Conservation (phyloP, 2,113 vertebrate species). For the Stictonetta naevosa region DNA sequence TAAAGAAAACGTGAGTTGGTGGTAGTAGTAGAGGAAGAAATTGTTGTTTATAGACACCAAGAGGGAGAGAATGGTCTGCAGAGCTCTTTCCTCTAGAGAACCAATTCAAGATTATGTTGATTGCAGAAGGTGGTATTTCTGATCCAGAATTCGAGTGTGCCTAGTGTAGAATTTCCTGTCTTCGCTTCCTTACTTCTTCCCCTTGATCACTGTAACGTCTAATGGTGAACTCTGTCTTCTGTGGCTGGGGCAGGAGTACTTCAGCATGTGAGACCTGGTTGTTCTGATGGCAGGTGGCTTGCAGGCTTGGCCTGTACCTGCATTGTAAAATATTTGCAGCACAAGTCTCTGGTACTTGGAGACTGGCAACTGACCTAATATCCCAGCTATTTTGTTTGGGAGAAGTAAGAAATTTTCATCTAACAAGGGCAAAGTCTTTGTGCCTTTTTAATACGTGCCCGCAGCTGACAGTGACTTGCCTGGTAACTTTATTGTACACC, state of each 20-base stretch:
- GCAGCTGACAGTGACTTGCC: not conserved
- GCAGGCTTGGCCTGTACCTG: accelerated
- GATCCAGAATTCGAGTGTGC: not conserved
- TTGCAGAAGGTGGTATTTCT: not conserved
- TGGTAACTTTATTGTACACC: accelerated
- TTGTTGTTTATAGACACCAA: not conserved
- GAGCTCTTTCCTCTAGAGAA: not conserved
- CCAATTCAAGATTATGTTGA: not conserved
- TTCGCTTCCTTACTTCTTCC: not conserved
- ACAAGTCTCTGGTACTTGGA: accelerated
- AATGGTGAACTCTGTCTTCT: not conserved
- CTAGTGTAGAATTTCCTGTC: not conserved
- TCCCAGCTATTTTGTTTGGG: not conserved
- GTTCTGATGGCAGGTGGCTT: not conserved
- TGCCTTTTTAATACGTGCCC: not conserved
- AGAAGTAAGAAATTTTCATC: not conserved
- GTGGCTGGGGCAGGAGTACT: not conserved
- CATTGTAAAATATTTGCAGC: accelerated
- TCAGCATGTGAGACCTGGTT: accelerated
- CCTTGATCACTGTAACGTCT: not conserved
- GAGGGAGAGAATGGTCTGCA: not conserved
- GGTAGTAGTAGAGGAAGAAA: not conserved
- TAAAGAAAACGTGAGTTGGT: not conserved
- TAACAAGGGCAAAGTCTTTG: not conserved
- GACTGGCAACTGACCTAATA: no score